These are phyloP conservation scores for Brachionus asplanchnoidis DNA, from an alignment of 1,140 invertebrate species.

Conservation along the genomic window DNA sequence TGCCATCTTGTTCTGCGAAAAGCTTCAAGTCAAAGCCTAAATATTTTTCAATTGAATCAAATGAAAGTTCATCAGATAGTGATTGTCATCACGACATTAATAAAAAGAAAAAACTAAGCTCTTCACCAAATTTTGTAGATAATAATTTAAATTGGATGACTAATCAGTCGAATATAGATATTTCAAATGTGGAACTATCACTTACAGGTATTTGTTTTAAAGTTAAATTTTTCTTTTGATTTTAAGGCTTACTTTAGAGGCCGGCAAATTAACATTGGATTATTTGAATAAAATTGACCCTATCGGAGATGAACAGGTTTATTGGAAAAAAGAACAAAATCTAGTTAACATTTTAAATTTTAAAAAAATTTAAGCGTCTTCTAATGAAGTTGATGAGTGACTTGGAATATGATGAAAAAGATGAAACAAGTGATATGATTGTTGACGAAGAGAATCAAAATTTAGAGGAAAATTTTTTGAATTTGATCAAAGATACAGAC, in stretches of 20 bases:
- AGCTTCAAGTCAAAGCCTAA: not conserved
- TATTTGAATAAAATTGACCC: slow-evolving; percentile 32
- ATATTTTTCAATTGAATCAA: too few species aligned
- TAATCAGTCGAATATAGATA: not conserved
- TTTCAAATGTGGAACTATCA: slow-evolving; percentile 23
- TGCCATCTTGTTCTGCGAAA: not conserved
- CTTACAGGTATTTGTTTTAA: not conserved
- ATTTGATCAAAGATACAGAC: not conserved
- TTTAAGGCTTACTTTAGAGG: not conserved
- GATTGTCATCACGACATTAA: not conserved
- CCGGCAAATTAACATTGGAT: not conserved
- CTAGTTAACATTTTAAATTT: not conserved
- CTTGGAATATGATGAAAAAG: slow-evolving; percentile 1
- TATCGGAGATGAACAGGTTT: slow-evolving; percentile 5
- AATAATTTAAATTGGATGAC: slow-evolving; percentile 20
- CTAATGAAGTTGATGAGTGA: slow-evolving; percentile 19
- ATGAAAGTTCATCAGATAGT: not conserved
- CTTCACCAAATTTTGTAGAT: slow-evolving; percentile 13
- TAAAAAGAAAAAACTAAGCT: slow-evolving; percentile 34
- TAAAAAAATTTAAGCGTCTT: not conserved
- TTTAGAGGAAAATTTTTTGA: not conserved
- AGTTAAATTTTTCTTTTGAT: not conserved
- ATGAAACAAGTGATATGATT: not conserved
- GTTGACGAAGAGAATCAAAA: not conserved
- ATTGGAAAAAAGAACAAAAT: not conserved